phyloP scores from a whole-genome alignment of 2,113 vertebrate species.

The Bubo blakistoni region DNA sequence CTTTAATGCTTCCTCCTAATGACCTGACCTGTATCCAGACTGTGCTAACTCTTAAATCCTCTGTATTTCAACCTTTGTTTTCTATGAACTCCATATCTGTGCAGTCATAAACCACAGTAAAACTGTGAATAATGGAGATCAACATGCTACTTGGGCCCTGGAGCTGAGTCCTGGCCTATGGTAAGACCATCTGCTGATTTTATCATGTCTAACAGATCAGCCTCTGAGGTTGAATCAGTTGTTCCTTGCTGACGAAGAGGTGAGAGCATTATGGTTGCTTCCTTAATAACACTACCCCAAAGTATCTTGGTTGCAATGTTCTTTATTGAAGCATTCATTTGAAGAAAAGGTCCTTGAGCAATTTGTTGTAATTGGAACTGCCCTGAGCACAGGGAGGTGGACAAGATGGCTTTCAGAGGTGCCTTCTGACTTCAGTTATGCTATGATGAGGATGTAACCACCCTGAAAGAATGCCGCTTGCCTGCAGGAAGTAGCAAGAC shows the following conservation, averaged over 20 bases:
- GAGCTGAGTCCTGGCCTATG: neutral
- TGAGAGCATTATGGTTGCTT: neutral
- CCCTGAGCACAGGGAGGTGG: neutral
- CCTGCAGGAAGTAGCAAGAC: neutral
- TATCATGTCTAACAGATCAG: neutral
- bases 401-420: neutral
- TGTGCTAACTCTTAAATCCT: neutral
- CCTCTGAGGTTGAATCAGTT: neutral
- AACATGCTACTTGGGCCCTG: neutral
- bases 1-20: neutral
- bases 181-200: neutral
- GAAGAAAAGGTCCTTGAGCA: neutral
- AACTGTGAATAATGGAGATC: neutral
- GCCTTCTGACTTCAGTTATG: neutral
- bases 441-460: neutral
- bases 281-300: neutral
- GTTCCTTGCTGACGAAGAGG: neutral
- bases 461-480: neutral
- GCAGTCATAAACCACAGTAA: neutral
- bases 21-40: neutral
- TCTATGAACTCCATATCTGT: neutral
- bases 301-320: neutral
- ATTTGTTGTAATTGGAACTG: neutral
- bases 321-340: neutral
- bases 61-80: neutral